Conservation (phyloP, 2,797 vertebrate species). For the Coregonus suidteri region DNA sequence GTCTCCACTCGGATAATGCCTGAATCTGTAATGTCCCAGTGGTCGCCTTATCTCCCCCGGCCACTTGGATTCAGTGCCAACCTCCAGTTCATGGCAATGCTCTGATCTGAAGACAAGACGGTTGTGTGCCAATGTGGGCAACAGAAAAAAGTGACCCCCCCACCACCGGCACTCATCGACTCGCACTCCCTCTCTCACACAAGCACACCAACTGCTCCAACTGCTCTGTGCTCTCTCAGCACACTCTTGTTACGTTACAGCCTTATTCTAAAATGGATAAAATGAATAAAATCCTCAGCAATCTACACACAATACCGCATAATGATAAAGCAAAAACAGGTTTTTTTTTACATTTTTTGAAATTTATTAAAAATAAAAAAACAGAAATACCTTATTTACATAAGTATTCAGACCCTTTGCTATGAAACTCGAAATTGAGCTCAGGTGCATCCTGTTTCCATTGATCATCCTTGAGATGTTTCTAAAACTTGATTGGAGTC, state of each 20-base stretch:
- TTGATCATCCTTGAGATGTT: too few species aligned
- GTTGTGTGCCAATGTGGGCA: constrained; percentile 73
- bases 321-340: too few species aligned
- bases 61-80: constrained; percentile 74
- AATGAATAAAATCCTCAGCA: too few species aligned
- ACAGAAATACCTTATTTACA: too few species aligned
- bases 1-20: constrained; percentile 67
- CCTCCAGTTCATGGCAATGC: constrained; percentile 71
- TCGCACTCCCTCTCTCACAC: constrained; percentile 39
- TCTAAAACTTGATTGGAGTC: too few species aligned
- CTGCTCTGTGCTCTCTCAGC: constrained; percentile 33
- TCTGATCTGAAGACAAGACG: constrained; percentile 78
- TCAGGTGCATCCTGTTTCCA: too few species aligned
- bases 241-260: background rate
- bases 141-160: constrained; percentile 65
- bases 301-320: too few species aligned
- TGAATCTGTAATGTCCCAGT: constrained; percentile 74
- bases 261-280: too few species aligned
- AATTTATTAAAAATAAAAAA: too few species aligned
- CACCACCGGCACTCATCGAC: constrained; percentile 53
- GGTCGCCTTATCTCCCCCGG: constrained; percentile 75
- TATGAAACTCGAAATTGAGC: too few species aligned
- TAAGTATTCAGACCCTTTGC: too few species aligned
- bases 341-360: too few species aligned
- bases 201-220: constrained; percentile 31